phyloP scores from a whole-genome alignment of 2,113 vertebrate species.

The Pseudorasbora parva region DNA sequence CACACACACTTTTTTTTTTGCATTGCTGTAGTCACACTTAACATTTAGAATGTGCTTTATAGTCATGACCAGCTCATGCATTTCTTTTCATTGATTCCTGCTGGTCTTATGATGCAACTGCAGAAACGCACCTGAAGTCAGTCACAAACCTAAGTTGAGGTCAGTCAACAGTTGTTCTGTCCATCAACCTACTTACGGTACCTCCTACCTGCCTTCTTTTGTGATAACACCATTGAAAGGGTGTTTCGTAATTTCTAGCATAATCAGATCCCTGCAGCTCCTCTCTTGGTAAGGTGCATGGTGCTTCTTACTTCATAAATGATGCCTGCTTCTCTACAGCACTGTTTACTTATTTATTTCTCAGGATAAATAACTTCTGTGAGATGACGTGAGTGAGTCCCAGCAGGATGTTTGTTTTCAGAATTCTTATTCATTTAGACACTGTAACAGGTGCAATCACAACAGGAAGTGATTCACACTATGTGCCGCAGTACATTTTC shows the following conservation, averaged over 20 bases:
- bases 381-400: neutral
- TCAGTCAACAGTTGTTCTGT: conserved; percentile 26
- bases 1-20: neutral
- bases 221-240: neutral
- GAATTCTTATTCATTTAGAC: conserved; percentile 54
- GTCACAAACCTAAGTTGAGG: conserved; percentile 21
- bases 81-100: neutral
- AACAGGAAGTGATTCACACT: conserved; percentile 36
- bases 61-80: neutral
- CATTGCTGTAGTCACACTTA: neutral
- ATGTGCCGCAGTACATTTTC: conserved; percentile 26
- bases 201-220: neutral
- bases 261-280: neutral
- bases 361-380: conserved; percentile 34
- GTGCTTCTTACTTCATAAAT: neutral
- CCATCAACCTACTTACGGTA: neutral
- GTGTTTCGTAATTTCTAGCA: neutral
- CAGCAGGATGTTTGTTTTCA: conserved; percentile 48
- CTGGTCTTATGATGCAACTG: neutral
- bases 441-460: conserved; percentile 50
- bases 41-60: neutral
- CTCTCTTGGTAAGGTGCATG: neutral
- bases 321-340: neutral
- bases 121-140: neutral
- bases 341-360: conserved; percentile 20